Base-by-base conservation (phyloP, 2,113 vertebrate species). In the Tetrax tetrax region DNA sequence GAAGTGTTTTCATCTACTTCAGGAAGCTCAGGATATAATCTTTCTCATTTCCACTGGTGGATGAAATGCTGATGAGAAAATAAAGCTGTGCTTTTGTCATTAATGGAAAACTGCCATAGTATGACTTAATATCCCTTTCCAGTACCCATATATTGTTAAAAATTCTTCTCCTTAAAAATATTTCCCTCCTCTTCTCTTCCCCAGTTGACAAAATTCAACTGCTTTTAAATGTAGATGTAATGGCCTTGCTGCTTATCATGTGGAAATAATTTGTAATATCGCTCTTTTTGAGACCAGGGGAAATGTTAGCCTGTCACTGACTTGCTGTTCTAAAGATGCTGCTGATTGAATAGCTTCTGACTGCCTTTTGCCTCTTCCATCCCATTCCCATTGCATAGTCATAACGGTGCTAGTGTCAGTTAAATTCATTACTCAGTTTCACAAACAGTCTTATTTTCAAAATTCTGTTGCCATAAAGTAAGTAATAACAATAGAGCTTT, bases 241-340 rank as follows among this genome's bases (percentile, higher is more conserved):
- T 57, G 54, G 25, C 47, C 28, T 93, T 81, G 11, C 14, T 35
- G 13, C 9, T 91, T 38, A 37, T 59, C 31, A 27, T 1, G 0
- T 47, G 33, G 38, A 91, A 87, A 50, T 48, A 60, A 43, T 31
- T 45, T 1, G 1, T 18, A 50, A 63, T 28, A 41, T 24, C 14
- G 23, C 5, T 70, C 50, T n/a, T 77, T 77, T 14, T 53, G 56
- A 85, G 41, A 70, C 9, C 0, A 0, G 9, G 25, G 11, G 25
- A 66, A 33, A 27, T 41, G 50, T 14, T 48, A 74, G 24, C 10
- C 10, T 78, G 1, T n/a, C 22, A 29, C 27, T 60, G 29, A 43
- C n/a, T 38, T 48, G n/a, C 45, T 75, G 11, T 56, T 75, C 57
- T 43, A n/a, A 74, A 93, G 72, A 57, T 13, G 6, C 7, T 87